Conservation (phyloP, 2,113 vertebrate species). For the Heterotilapia buettikoferi region DNA sequence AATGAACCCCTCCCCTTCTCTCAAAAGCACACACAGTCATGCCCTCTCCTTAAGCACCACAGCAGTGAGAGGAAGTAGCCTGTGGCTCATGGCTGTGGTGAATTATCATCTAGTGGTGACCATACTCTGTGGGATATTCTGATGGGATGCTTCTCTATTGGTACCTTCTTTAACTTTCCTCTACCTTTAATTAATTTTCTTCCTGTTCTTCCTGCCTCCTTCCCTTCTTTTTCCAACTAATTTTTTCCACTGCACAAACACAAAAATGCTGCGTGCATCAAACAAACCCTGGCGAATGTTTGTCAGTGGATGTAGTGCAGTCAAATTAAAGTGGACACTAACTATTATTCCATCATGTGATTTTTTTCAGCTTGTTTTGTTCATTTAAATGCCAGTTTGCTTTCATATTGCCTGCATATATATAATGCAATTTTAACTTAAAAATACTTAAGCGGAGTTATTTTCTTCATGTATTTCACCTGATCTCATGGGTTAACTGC, state of each 20-base stretch:
- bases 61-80: constrained; percentile 8
- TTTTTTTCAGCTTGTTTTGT: neutral
- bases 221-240: neutral
- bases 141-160: neutral
- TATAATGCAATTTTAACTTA: neutral
- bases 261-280: neutral
- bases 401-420: neutral
- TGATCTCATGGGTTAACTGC: constrained; percentile 47
- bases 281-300: neutral
- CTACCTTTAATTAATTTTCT: neutral
- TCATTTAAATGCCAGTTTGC: neutral
- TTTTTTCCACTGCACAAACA: neutral
- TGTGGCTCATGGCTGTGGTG: neutral
- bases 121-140: neutral
- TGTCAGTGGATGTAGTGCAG: neutral
- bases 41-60: neutral
- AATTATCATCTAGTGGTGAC: constrained; percentile 6
- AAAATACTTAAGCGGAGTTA: neutral
- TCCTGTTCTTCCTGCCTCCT: neutral
- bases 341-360: neutral
- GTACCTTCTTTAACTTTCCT: neutral
- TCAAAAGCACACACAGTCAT: neutral
- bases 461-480: neutral
- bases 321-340: neutral
- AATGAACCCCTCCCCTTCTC: neutral